Base-by-base conservation (phyloP, 2,888 invertebrate species). In the Mimas tiliae region DNA sequence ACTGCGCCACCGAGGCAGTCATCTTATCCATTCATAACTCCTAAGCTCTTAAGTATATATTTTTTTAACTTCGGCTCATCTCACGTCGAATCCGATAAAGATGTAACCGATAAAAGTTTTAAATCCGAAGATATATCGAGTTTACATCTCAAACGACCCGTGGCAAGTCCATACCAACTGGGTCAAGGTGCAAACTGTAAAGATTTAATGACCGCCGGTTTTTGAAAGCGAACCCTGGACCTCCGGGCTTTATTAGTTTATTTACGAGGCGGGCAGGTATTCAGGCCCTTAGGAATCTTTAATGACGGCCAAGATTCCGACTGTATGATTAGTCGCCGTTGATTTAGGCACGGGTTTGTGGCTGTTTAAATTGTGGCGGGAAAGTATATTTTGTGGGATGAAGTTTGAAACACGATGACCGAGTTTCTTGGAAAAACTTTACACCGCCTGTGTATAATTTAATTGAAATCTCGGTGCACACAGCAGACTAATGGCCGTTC, bases 111-210 rank as follows among this genome's bases (percentile, higher is more conserved):
- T 45, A 45, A 45, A 14, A 11, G 1, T 45, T 45, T 45, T 14
- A 45, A 45, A 45, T 14, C 45, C 45, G 45, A 11, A 45, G 45
- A 45, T 45, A 42, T 42, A 45, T 45, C 14, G 14, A 45, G 45
- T 45, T 11, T 45, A 45, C 45, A 45, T 45, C 12, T 45, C 9
- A 50, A 50, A 50, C n/a, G 50, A 50, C 50, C 50, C 50, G 9
- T 16, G 16, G 16, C 4, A 8, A 2, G 27, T 48, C 7, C 50
- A 50, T 50, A 64, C 72, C 65, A 79, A 81, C 72, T 85, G 69
- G 85, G 84, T 81, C 85, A 84, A 85, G 85, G 85, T 76, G 71
- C 70, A 67, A 77, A 74, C 76, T 81, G 80, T 82, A 81, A 84
- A 84, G 80, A 81, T 85, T 84, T 81, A 83, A 83, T 82, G 76